Percentiles rank a stretch among this genome's conserved stretches.
Evolutionary conservation across 2,797 vertebrate genomes (phyloP).

Genomic region (Peromyscus eremicus): DNA sequence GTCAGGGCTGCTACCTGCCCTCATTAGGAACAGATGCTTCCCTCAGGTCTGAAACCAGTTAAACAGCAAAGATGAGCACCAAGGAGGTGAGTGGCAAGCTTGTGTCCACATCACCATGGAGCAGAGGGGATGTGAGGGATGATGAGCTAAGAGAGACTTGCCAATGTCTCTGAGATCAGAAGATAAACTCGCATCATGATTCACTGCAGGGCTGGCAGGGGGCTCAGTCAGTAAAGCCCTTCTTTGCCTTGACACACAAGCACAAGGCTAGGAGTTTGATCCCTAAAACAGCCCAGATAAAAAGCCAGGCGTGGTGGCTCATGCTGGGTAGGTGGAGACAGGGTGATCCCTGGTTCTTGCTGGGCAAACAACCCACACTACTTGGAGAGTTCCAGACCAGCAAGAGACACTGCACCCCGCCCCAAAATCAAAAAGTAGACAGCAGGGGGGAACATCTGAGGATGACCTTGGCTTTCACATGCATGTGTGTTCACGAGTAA

Average conservation of each 20-base stretch:
- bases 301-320: not conserved
- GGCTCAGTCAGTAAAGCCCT: not conserved
- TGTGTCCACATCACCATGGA: rapidly evolving
- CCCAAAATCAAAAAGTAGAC: not conserved
- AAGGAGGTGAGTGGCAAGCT: rapidly evolving
- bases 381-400: not conserved
- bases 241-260: no score
- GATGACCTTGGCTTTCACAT: not conserved
- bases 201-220: not conserved
- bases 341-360: not conserved
- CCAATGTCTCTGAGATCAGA: not conserved
- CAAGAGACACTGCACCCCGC: not conserved
- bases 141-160: not conserved
- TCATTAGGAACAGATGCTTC: rapidly evolving
- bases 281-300: not conserved
- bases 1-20: rapidly evolving
- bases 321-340: not conserved
- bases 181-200: not conserved
- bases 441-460: not conserved
- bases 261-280: not conserved
- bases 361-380: not conserved
- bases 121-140: not conserved
- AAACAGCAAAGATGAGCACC: not conserved
- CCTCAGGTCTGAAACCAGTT: not conserved
- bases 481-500: not conserved